Evolutionary conservation across 2,888 invertebrate genomes (phyloP).

Genomic region (Nineta flava): DNA sequence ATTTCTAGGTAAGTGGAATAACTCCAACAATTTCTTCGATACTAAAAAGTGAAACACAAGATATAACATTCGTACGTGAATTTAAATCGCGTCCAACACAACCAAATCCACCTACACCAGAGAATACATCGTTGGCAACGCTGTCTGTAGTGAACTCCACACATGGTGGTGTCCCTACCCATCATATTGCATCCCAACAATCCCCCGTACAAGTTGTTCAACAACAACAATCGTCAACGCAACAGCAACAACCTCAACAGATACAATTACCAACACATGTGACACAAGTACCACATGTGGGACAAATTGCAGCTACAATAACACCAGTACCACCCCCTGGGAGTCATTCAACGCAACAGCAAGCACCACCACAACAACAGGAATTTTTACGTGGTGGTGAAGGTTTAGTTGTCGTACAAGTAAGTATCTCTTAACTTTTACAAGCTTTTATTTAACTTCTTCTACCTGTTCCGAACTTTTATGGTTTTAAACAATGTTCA

Average conservation of each 20-base stretch:
- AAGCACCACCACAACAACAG: conserved; percentile 14
- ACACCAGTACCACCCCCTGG: conserved; percentile 39
- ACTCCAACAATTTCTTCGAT: conserved; percentile 44
- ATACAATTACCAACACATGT: conserved; percentile 13
- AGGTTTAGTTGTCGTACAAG: conserved; percentile 46
- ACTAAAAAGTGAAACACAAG: conserved; percentile 36
- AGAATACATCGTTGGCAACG: conserved; percentile 42
- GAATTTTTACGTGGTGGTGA: conserved; percentile 24
- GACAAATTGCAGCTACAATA: conserved; percentile 45
- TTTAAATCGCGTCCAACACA: conserved; percentile 24
- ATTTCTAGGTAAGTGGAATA: conserved; percentile 27
- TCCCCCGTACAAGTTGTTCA: conserved; percentile 8
- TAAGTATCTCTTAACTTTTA: conserved; percentile 15
- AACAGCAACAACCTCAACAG: conserved; percentile 11
- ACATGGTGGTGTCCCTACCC: conserved; percentile 17
- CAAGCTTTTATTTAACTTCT: too few species aligned
- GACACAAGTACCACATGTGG: conserved; percentile 18
- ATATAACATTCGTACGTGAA: conserved; percentile 36
- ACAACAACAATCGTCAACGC: conserved; percentile 10
- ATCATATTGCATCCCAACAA: background rate
- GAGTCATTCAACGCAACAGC: conserved; percentile 18
- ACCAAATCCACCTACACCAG: conserved; percentile 3
- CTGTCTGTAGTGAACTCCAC: conserved; percentile 45
- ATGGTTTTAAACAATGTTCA: background rate
- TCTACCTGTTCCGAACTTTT: too few species aligned